These are phyloP conservation scores for Eudyptes chrysolophus DNA, from an alignment of 2,113 vertebrate genomes.

Conservation along the genomic window DNA sequence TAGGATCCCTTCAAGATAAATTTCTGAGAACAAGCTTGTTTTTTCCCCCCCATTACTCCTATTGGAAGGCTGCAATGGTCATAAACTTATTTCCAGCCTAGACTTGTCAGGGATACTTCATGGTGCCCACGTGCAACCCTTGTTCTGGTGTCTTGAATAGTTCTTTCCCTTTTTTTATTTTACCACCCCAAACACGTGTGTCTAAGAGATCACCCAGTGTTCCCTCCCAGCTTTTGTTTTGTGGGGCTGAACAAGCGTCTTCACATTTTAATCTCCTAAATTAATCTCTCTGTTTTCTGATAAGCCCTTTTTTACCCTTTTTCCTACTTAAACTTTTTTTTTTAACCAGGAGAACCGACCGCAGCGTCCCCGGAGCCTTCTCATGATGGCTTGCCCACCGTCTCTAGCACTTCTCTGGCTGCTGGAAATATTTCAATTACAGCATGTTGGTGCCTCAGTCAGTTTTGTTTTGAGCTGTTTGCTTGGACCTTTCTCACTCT, in stretches of 20 bases:
- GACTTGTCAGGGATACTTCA: constrained; percentile 36
- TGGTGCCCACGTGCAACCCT: constrained; percentile 17
- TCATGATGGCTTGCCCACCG: accelerated
- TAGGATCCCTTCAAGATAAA: constrained; percentile 33
- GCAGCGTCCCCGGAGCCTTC: background rate
- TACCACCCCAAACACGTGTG: background rate
- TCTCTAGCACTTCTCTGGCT: background rate
- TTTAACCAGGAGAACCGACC: accelerated
- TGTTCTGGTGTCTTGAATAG: constrained; percentile 13
- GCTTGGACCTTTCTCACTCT: background rate
- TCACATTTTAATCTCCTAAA: background rate
- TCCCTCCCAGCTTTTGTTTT: background rate
- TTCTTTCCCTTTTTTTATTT: background rate
- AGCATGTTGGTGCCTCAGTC: background rate
- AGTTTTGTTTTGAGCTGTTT: background rate
- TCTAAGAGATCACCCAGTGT: background rate
- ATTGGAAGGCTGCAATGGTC: constrained; percentile 42
- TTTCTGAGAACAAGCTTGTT: constrained; percentile 47
- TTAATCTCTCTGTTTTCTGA: background rate
- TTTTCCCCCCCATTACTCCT: constrained; percentile 55
- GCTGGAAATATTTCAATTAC: background rate
- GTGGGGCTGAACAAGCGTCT: background rate
- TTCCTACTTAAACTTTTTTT: background rate
- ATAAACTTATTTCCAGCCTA: constrained; percentile 48
- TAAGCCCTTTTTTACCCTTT: background rate